phyloP scores from a whole-genome alignment of 2,888 invertebrate genomes.

The Leucophenga maculata region DNA sequence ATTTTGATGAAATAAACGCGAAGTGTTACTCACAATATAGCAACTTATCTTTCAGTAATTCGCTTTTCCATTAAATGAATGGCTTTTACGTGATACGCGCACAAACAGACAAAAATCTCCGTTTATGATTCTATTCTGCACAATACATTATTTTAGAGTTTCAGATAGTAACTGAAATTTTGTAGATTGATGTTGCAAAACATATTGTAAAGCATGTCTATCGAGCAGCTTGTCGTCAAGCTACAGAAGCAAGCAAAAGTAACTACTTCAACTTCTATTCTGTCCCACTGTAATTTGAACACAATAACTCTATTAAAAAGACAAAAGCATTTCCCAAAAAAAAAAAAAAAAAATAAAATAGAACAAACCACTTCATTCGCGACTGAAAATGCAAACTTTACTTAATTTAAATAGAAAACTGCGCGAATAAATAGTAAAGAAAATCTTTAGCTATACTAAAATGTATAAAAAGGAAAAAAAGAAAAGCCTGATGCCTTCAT shows the following conservation, averaged over 20 bases:
- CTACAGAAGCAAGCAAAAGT: constrained; percentile 1
- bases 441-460: constrained; percentile 4
- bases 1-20: too few relatives aligned
- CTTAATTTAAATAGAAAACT: constrained; percentile 20
- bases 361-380: neutral
- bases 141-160: too few relatives aligned
- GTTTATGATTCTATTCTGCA: too few relatives aligned
- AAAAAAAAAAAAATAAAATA: neutral
- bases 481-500: neutral
- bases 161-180: too few relatives aligned
- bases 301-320: neutral
- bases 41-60: too few relatives aligned
- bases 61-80: too few relatives aligned
- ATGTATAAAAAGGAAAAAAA: constrained; percentile 5
- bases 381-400: constrained; percentile 13
- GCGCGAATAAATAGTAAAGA: constrained; percentile 10
- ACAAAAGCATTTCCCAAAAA: constrained; percentile 2
- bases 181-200: too few relatives aligned
- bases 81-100: too few relatives aligned
- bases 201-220: too few relatives aligned
- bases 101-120: too few relatives aligned
- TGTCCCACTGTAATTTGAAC: neutral
- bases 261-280: neutral
- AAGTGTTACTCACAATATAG: too few relatives aligned
- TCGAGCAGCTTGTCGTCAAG: too few relatives aligned